Percentiles rank a stretch among this genome's conserved stretches.
phyloP scores from a whole-genome alignment of 2,888 invertebrate species.

The Vandiemenella viatica region DNA sequence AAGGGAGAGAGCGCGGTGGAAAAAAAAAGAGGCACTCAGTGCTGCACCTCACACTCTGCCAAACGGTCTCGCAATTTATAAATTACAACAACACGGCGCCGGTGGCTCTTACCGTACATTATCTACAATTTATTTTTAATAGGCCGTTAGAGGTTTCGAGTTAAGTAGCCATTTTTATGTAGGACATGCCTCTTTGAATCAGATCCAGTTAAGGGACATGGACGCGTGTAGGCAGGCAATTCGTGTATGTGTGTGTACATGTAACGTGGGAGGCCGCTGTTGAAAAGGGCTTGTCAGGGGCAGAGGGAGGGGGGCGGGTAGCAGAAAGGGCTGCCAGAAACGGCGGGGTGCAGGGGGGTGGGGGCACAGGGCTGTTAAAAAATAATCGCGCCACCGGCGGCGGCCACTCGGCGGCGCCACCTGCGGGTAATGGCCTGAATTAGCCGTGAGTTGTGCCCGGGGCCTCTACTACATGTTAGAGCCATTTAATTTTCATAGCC shows the following conservation, averaged over 20 bases:
- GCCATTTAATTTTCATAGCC: conserved; percentile 17
- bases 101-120: conserved; percentile 1
- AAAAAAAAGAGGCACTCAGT: no score
- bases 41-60: neutral
- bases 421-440: conserved; percentile 14
- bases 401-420: conserved; percentile 7
- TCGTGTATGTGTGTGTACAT: conserved; percentile 1
- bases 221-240: neutral
- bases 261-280: neutral
- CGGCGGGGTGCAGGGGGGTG: neutral
- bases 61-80: neutral
- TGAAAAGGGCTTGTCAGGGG: neutral
- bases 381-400: conserved; percentile 11
- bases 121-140: conserved; percentile 4
- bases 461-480: conserved; percentile 11
- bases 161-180: conserved; percentile 10
- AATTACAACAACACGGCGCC: neutral
- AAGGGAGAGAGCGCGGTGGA: no score
- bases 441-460: conserved; percentile 9
- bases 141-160: conserved; percentile 1
- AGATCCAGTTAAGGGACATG: conserved; percentile 3
- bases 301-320: neutral
- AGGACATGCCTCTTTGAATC: conserved; percentile 9
- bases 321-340: neutral
- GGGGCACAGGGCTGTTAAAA: conserved; percentile 9